Evolutionary conservation across 2,113 vertebrate genomes (phyloP).

Genomic region (Irena cyanogastra): DNA sequence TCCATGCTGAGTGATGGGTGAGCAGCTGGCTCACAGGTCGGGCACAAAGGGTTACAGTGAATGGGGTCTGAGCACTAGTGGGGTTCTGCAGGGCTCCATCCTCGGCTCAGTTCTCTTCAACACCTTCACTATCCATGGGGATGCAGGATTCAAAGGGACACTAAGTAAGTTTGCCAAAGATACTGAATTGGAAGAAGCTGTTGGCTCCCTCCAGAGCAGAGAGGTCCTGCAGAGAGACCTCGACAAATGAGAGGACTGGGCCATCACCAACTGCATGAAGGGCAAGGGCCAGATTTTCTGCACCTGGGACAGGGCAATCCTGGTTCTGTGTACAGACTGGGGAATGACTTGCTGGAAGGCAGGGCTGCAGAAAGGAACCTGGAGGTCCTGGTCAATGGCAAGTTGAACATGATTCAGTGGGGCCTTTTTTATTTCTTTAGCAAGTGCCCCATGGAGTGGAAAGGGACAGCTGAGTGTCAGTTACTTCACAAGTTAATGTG

Average conservation of each 20-base stretch:
- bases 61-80: not conserved
- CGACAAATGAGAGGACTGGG: not conserved
- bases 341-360: not conserved
- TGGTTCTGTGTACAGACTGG: not conserved
- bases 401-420: not conserved
- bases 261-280: not conserved
- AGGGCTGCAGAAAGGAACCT: not conserved
- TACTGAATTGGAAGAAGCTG: not conserved
- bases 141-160: not conserved
- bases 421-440: not conserved
- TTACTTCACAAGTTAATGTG: not conserved
- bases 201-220: rapidly evolving
- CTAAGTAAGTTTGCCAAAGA: not conserved
- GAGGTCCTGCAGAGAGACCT: not conserved
- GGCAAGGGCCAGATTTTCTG: rapidly evolving
- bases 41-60: not conserved
- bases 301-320: not conserved
- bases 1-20: not conserved
- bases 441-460: not conserved
- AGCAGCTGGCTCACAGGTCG: rapidly evolving
- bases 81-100: not conserved
- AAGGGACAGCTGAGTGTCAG: not conserved
- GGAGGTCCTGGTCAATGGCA: not conserved
- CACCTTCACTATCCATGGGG: not conserved
- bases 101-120: not conserved